A percentile compares a stretch with the other conserved stretches of the same genome.
These are phyloP conservation scores for Griposia aprilina DNA, from an alignment of 2,888 invertebrate species.

Conservation along the genomic window DNA sequence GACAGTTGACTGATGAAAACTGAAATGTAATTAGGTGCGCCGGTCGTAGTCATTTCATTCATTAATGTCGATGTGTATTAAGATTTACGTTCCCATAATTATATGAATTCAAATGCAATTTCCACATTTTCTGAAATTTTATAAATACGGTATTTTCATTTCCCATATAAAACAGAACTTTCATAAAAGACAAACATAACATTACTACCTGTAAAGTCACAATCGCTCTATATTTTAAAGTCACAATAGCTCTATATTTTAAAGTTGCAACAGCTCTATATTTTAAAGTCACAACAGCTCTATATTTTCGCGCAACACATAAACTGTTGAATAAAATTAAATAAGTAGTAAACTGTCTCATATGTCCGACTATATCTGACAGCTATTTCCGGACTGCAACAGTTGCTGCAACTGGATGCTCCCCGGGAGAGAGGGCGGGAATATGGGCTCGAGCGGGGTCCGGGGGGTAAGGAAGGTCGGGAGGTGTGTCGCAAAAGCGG, in stretches of 20 bases:
- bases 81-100: neutral
- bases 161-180: neutral
- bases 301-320: neutral
- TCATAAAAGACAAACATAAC: neutral
- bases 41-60: constrained; percentile 4
- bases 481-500: constrained; percentile 73
- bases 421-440: constrained; percentile 60
- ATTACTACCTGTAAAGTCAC: no score
- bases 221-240: neutral
- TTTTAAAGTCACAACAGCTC: neutral
- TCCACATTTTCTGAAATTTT: neutral
- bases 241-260: neutral
- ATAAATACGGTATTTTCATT: neutral
- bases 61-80: constrained; percentile 12
- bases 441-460: constrained; percentile 55
- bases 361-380: constrained; percentile 28
- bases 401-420: constrained; percentile 58
- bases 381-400: constrained; percentile 64
- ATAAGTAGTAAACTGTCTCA: constrained; percentile 27
- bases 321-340: constrained; percentile 8
- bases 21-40: constrained; percentile 30
- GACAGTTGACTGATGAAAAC: constrained; percentile 39
- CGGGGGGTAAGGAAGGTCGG: constrained; percentile 42
- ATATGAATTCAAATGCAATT: neutral
- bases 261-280: neutral